Evolutionary conservation across 2,888 invertebrate species (phyloP), one percentile per base, ranked within the genome.

Genomic region (Biston betularia): DNA sequence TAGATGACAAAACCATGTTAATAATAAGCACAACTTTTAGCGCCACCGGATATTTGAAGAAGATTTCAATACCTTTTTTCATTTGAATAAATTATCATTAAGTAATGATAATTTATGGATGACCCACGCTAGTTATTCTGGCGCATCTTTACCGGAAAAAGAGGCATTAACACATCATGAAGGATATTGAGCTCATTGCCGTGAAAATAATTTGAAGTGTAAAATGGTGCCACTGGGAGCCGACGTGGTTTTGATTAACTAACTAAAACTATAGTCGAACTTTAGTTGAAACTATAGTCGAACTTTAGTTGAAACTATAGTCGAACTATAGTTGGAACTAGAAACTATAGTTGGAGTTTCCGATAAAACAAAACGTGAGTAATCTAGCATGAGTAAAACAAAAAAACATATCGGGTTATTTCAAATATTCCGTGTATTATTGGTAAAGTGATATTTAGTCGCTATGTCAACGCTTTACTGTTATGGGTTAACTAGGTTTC

Each of bases 221-320:
- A 8, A 44, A 68, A 63, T 69, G 73, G 55, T 69, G 72, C 73
- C 74, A 79, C 75, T 81, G 64, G 68, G 66, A 64, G 72, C 24
- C 24, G 24, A 24, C 24, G 24, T 24, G 38, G 38, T n/a, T n/a
- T n/a, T n/a, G n/a, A n/a, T n/a, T n/a, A n/a, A n/a, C n/a, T n/a
- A n/a, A n/a, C n/a, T n/a, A n/a, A n/a, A n/a, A n/a, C n/a, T n/a
- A n/a, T n/a, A n/a, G n/a, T n/a, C n/a, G n/a, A n/a, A n/a, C n/a
- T n/a, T n/a, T n/a, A n/a, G n/a, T n/a, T n/a, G n/a, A n/a, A n/a
- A n/a, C n/a, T n/a, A n/a, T n/a, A n/a, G n/a, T n/a, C n/a, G n/a
- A n/a, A n/a, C n/a, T n/a, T n/a, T n/a, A n/a, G n/a, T n/a, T n/a
- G n/a, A n/a, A n/a, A n/a, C n/a, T n/a, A n/a, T n/a, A n/a, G n/a